These are phyloP conservation scores for Yasuhikotakia modesta DNA, from an alignment of 2,797 vertebrate genomes.

Conservation along the genomic window DNA sequence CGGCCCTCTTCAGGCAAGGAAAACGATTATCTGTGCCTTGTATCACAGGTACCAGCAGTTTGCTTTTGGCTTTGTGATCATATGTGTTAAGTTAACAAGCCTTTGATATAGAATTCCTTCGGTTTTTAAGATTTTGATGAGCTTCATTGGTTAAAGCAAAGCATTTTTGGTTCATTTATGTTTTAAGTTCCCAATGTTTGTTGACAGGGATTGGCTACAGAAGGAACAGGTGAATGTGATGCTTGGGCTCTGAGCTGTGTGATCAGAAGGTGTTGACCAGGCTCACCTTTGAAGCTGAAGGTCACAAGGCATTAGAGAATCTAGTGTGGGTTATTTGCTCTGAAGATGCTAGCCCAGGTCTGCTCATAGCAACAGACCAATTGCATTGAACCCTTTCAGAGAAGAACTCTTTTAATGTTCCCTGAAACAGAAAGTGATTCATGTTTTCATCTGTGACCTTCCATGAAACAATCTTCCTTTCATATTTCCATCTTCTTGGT, in stretches of 20 bases:
- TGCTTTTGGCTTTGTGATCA: constrained; percentile 31
- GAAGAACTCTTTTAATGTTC: not conserved
- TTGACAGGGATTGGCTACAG: not conserved
- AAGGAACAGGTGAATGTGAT: constrained; percentile 6
- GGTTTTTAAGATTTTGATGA: constrained; percentile 18
- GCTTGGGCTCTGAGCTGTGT: constrained; percentile 11
- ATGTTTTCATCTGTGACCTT: constrained; percentile 26
- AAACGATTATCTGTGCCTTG: constrained; percentile 23
- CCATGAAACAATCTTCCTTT: constrained; percentile 1
- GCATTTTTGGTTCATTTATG: not conserved
- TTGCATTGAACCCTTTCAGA: not conserved
- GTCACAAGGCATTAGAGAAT: not conserved
- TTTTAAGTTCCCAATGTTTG: not conserved
- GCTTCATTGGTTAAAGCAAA: not conserved
- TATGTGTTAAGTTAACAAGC: constrained; percentile 19
- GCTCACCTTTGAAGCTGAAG: constrained; percentile 21
- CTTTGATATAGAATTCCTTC: not conserved
- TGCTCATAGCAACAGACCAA: not conserved
- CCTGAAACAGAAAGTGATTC: constrained; percentile 4
- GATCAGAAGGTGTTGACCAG: constrained; percentile 16
- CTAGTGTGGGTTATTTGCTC: not conserved
- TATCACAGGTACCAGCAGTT: constrained; percentile 14
- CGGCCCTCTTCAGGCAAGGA: not conserved
- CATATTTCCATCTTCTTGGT: not conserved
- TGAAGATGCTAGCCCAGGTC: not conserved